Conservation (phyloP, 2,113 vertebrate species). For the Sceloporus tristichus region DNA sequence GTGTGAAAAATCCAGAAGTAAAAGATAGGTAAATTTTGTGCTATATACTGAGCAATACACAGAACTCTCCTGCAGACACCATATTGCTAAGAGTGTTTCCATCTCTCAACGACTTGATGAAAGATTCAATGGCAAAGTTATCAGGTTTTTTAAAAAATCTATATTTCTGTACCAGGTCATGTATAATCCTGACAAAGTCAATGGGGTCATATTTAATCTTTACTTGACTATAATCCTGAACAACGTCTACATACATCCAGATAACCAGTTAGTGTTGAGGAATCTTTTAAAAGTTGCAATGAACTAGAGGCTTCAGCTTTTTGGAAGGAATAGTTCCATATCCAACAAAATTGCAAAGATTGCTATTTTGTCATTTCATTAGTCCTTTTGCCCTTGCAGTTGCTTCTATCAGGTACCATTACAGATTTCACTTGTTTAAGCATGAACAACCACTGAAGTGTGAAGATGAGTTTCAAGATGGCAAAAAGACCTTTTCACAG, state of each 20-base stretch:
- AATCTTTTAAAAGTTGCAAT: neutral
- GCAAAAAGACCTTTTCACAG: neutral
- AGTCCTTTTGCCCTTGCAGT: neutral
- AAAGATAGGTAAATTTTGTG: neutral
- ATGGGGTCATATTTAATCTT: rapidly evolving
- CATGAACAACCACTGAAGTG: neutral
- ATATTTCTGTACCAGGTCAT: neutral
- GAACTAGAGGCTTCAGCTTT: neutral
- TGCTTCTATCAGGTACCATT: conserved; percentile 13
- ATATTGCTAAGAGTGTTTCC: no score
- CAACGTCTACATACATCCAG: neutral
- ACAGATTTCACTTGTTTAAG: neutral
- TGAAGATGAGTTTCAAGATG: neutral
- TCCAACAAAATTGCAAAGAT: neutral
- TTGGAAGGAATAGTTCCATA: neutral
- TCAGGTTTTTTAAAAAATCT: neutral
- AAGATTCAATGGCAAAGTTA: no score
- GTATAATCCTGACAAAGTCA: neutral
- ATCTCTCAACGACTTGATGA: no score
- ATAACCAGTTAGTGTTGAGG: rapidly evolving
- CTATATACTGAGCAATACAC: neutral
- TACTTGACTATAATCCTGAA: neutral
- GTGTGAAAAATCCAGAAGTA: neutral
- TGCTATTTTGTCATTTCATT: conserved; percentile 9
- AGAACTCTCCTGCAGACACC: neutral